phyloP scores from a whole-genome alignment of 2,113 vertebrate genomes.

The Ailurus styani region DNA sequence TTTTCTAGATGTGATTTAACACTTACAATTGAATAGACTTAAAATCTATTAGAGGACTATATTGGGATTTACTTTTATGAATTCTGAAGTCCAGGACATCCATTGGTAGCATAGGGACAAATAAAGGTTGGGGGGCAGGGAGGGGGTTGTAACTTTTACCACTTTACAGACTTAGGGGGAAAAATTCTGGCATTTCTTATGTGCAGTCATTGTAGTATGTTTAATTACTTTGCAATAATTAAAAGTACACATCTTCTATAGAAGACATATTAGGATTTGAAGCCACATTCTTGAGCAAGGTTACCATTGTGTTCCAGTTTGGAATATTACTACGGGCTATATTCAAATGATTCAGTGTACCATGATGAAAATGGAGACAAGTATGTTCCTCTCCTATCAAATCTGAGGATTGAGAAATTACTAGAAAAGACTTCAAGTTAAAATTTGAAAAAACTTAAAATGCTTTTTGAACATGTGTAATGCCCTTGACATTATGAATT shows the following conservation, averaged over 20 bases:
- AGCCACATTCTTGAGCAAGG: not conserved
- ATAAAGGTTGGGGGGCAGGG: not conserved
- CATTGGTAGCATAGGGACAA: not conserved
- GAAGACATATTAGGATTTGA: not conserved
- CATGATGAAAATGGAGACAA: not conserved
- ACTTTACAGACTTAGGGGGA: not conserved
- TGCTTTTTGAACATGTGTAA: not conserved
- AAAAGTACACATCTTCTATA: not conserved
- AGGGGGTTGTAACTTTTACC: not conserved
- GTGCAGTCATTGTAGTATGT: not conserved
- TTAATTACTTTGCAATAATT: not conserved
- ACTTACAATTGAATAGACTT: not conserved
- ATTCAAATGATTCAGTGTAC: not conserved
- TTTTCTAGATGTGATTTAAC: not conserved
- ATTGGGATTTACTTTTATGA: not conserved
- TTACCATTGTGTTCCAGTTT: not conserved
- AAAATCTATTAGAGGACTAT: not conserved
- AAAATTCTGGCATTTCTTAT: not conserved
- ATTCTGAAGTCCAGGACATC: not conserved
- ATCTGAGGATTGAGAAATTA: not conserved
- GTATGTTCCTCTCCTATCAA: not conserved
- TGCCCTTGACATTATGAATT: not conserved
- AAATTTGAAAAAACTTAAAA: not conserved
- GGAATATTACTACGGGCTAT: not conserved
- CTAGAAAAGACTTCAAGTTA: not conserved